These are phyloP conservation scores for Mimas tiliae DNA, from an alignment of 2,888 invertebrate genomes.

Conservation along the genomic window DNA sequence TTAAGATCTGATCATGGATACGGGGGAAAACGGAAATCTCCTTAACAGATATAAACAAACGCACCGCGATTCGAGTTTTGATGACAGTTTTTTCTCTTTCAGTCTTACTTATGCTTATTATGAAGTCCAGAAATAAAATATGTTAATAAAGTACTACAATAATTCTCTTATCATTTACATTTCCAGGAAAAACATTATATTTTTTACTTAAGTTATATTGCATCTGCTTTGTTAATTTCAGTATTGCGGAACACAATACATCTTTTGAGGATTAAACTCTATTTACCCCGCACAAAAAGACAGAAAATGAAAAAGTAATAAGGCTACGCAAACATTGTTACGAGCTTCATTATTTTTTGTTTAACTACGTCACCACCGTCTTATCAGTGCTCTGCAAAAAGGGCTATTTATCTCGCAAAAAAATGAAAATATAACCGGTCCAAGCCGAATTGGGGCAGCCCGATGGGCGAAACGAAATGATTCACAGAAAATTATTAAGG, in stretches of 20 bases:
- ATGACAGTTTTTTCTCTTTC: too few relatives aligned
- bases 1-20: background rate
- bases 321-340: conserved; percentile 10
- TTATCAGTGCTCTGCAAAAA: conserved; percentile 7
- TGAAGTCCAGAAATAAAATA: too few relatives aligned
- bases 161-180: too few relatives aligned
- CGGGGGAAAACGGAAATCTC: too few relatives aligned
- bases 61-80: too few relatives aligned
- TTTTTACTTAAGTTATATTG: too few relatives aligned
- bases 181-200: too few relatives aligned
- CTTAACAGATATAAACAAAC: too few relatives aligned
- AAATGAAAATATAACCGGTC: conserved; percentile 27
- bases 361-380: conserved; percentile 3
- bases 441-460: conserved; percentile 19
- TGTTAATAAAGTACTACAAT: too few relatives aligned
- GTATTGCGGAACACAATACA: background rate
- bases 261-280: background rate
- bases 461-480: conserved; percentile 34
- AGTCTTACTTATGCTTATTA: too few relatives aligned
- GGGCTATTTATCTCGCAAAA: conserved; percentile 22
- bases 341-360: conserved; percentile 21
- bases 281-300: background rate
- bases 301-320: conserved; percentile 2
- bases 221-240: background rate
- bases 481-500: conserved; percentile 41